Evolutionary conservation across 2,888 invertebrate species (phyloP).

Genomic region (Seira sanloemensis): DNA sequence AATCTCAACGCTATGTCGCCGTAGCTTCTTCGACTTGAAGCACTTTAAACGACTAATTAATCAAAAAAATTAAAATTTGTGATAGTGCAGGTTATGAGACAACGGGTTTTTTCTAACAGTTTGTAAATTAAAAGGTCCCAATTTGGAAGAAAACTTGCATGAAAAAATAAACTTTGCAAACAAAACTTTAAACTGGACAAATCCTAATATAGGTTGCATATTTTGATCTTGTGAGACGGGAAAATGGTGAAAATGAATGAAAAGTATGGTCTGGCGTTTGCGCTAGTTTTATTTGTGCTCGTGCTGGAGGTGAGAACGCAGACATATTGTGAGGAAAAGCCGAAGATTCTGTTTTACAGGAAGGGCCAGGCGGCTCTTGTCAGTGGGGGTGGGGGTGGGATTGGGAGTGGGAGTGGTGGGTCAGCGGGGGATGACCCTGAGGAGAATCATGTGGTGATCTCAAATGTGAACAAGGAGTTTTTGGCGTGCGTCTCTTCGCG

Average conservation of each 20-base stretch:
- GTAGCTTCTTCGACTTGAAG: no score
- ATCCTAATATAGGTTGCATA: neutral
- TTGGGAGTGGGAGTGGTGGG: neutral
- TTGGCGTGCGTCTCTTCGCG: conserved; percentile 55
- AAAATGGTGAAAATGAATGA: conserved; percentile 29
- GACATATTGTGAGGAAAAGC: conserved; percentile 51
- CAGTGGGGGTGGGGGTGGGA: conserved; percentile 19
- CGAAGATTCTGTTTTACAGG: conserved; percentile 49
- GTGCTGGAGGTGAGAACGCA: neutral
- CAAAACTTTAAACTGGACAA: no score
- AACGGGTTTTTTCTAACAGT: no score
- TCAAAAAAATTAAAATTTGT: no score
- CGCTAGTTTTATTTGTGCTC: neutral
- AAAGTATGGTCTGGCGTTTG: conserved; percentile 8
- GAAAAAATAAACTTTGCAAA: no score
- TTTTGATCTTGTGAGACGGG: neutral
- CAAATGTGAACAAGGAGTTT: conserved; percentile 56
- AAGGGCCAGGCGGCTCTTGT: conserved; percentile 43
- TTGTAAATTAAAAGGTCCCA: no score
- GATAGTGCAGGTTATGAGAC: no score
- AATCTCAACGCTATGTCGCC: no score
- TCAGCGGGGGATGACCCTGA: neutral
- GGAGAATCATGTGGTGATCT: conserved; percentile 40
- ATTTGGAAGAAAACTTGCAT: no score
- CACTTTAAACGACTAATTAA: no score